Evolutionary conservation across 2,113 vertebrate species (phyloP).

Genomic region (Elephas maximus): DNA sequence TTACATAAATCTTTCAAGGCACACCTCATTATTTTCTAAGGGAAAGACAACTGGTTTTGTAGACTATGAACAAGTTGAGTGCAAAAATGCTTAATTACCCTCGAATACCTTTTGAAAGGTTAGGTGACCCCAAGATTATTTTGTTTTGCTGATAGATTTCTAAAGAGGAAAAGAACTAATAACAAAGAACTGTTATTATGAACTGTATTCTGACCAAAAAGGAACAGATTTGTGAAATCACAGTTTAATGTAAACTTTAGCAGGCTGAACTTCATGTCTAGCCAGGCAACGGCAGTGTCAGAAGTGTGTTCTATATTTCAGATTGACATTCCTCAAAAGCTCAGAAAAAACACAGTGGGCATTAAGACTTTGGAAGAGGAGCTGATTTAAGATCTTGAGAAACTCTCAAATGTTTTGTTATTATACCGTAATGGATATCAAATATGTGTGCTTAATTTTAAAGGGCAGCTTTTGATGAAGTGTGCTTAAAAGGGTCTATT

Average conservation of each 20-base stretch:
- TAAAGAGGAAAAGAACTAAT: constrained; percentile 50
- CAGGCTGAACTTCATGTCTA: constrained; percentile 24
- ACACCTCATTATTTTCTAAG: not conserved
- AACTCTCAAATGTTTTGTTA: constrained; percentile 33
- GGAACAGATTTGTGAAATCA: constrained; percentile 25
- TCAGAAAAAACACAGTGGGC: constrained; percentile 3
- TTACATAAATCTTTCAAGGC: constrained; percentile 24
- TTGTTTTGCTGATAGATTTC: constrained; percentile 47
- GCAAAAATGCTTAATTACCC: constrained; percentile 52
- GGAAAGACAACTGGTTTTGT: constrained; percentile 18
- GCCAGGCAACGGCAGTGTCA: not conserved
- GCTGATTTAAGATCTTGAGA: not conserved
- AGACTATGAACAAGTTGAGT: not conserved
- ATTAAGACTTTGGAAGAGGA: constrained; percentile 19
- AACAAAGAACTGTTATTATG: constrained; percentile 36
- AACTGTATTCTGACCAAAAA: constrained; percentile 48
- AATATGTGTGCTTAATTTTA: not conserved
- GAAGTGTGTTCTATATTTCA: not conserved
- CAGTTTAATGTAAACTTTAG: constrained; percentile 39
- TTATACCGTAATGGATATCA: not conserved
- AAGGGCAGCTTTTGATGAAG: constrained; percentile 9
- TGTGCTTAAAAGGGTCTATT: constrained; percentile 6
- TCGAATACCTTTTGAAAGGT: constrained; percentile 64
- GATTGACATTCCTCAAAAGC: constrained; percentile 12
- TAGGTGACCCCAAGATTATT: constrained; percentile 42